Percentiles rank a stretch among this genome's conserved stretches.
phyloP scores from a whole-genome alignment of 2,888 invertebrate species.

The Trichopria drosophilae region DNA sequence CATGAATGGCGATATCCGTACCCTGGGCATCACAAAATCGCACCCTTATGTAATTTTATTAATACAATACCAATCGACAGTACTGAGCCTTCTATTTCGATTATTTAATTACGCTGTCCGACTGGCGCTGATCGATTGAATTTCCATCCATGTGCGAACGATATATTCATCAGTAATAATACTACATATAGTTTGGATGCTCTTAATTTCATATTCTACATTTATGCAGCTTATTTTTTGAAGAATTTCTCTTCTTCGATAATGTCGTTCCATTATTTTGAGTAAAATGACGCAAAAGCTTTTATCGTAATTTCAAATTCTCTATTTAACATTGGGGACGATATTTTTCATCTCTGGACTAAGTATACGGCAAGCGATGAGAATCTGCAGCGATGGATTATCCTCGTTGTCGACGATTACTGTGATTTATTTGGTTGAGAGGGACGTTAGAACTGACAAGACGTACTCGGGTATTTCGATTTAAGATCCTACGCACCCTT shows the following conservation, averaged over 20 bases:
- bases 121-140: neutral
- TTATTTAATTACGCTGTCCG: neutral
- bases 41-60: constrained; percentile 18
- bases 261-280: no score
- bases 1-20: constrained; percentile 38
- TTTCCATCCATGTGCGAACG: neutral
- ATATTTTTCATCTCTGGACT: no score
- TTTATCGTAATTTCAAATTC: no score
- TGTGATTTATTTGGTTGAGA: constrained; percentile 30
- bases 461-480: constrained; percentile 4
- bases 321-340: no score
- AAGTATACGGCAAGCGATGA: no score
- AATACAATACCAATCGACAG: no score
- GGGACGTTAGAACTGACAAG: constrained; percentile 15
- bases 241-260: no score
- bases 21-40: neutral
- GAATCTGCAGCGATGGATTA: constrained; percentile 19
- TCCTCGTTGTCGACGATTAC: constrained; percentile 30
- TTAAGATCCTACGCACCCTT: constrained; percentile 16
- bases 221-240: no score
- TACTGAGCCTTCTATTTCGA: neutral
- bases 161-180: no score
- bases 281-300: no score
- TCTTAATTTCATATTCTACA: no score
- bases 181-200: no score